A percentile compares a stretch with the other conserved stretches of the same genome.
Evolutionary conservation across 2,888 invertebrate species (phyloP).

Genomic region (Bursaphelenchus okinawaensis): DNA sequence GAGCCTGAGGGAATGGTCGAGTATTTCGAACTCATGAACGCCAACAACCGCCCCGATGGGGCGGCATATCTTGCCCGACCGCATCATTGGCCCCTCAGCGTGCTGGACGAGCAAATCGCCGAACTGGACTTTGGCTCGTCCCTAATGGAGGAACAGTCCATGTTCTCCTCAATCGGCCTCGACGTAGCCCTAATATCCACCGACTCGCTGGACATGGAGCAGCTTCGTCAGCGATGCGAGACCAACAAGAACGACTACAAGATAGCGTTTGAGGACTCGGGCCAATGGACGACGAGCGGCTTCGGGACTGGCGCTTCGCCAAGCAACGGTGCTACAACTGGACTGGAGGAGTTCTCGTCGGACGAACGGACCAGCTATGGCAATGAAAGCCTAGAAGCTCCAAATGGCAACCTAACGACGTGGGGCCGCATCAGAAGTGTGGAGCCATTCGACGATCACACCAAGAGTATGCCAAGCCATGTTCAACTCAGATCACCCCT

Average conservation of each 20-base stretch:
- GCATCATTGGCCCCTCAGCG: conserved; percentile 42
- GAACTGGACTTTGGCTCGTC: conserved; percentile 50
- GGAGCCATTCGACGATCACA: conserved; percentile 40
- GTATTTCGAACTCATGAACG: conserved; percentile 34
- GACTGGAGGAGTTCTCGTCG: conserved; percentile 5
- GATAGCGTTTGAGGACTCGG: conserved; percentile 54
- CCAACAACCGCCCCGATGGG: conserved; percentile 38
- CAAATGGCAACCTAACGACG: conserved; percentile 42
- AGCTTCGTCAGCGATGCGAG: conserved; percentile 39
- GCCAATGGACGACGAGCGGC: conserved; percentile 49
- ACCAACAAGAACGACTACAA: conserved; percentile 55
- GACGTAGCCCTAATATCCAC: conserved; percentile 47
- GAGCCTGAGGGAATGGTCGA: conserved; percentile 30
- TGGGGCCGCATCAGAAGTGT: conserved; percentile 54
- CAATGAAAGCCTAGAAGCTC: conserved; percentile 7
- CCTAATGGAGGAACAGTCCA: conserved; percentile 26
- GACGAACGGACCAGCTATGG: not conserved
- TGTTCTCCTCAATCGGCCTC: conserved; percentile 28
- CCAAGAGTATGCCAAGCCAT: conserved; percentile 28
- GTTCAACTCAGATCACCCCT: not conserved
- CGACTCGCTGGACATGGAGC: conserved; percentile 52
- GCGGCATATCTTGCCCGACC: conserved; percentile 41
- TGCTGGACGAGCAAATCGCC: conserved; percentile 56
- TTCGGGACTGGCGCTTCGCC: conserved; percentile 21
- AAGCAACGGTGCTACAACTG: conserved; percentile 5